phyloP scores from a whole-genome alignment of 2,888 invertebrate species.

The Amiota minor region DNA sequence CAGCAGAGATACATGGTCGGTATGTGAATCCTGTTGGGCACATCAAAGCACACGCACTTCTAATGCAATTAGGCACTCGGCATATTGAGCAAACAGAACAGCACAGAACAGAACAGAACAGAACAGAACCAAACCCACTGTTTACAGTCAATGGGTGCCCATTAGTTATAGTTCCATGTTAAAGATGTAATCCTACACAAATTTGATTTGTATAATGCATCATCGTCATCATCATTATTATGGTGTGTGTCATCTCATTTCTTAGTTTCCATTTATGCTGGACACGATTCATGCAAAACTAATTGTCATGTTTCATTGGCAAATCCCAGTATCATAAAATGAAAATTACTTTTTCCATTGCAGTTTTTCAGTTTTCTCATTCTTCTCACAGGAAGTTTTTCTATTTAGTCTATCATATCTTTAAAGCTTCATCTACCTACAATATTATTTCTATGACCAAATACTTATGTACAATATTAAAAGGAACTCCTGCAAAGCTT shows the following conservation, averaged over 20 bases:
- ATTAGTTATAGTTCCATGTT: not conserved
- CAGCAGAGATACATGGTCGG: not conserved
- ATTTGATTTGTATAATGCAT: slow-evolving; percentile 30
- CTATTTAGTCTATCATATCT: too few species aligned
- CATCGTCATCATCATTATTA: not conserved
- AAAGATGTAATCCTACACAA: not conserved
- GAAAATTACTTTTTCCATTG: slow-evolving; percentile 53
- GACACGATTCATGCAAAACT: slow-evolving; percentile 59
- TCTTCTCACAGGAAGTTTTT: too few species aligned
- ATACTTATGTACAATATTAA: too few species aligned
- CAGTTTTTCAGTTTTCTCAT: not conserved
- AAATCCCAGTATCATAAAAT: slow-evolving; percentile 65
- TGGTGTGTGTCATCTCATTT: not conserved
- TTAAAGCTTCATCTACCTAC: too few species aligned
- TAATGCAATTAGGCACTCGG: slow-evolving; percentile 52
- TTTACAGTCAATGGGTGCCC: not conserved
- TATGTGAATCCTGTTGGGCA: not conserved
- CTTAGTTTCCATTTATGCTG: slow-evolving; percentile 31
- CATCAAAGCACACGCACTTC: slow-evolving; percentile 9
- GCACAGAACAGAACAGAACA: too few species aligned
- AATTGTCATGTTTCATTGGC: slow-evolving; percentile 61
- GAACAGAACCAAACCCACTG: not conserved
- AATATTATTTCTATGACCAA: too few species aligned
- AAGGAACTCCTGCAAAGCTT: too few species aligned
- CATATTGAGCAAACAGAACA: not conserved